A percentile compares a stretch with the other conserved stretches of the same genome.
phyloP scores from a whole-genome alignment of 1,140 invertebrate species.

The Trypoxylus dichotomus region DNA sequence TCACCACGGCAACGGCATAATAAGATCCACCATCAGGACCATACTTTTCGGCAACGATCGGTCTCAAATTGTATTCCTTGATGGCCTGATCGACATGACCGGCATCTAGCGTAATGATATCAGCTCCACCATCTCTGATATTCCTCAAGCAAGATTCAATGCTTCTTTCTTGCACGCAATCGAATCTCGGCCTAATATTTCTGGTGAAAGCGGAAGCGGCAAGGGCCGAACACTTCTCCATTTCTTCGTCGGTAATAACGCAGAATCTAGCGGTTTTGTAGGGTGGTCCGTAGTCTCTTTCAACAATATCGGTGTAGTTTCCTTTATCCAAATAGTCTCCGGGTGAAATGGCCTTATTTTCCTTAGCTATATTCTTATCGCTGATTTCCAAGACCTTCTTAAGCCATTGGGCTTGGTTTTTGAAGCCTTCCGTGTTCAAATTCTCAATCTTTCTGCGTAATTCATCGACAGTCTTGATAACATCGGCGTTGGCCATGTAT shows the following conservation, averaged over 20 bases:
- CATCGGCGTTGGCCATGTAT: constrained; percentile 65
- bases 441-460: constrained; percentile 49
- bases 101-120: constrained; percentile 65
- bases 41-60: constrained; percentile 59
- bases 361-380: constrained; percentile 61
- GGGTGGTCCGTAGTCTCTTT: constrained; percentile 66
- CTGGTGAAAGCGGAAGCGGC: constrained; percentile 69
- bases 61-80: constrained; percentile 55
- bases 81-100: constrained; percentile 62
- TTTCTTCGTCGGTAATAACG: constrained; percentile 61
- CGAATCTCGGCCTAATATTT: constrained; percentile 70
- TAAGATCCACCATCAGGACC: constrained; percentile 53
- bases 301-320: constrained; percentile 79
- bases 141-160: constrained; percentile 68
- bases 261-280: constrained; percentile 62
- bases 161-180: constrained; percentile 62
- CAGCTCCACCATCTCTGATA: constrained; percentile 63
- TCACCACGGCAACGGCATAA: constrained; percentile 62
- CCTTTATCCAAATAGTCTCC: constrained; percentile 67
- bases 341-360: constrained; percentile 64
- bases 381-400: constrained; percentile 58
- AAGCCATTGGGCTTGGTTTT: constrained; percentile 56
- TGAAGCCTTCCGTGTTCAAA: constrained; percentile 54
- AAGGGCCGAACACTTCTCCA: constrained; percentile 69
- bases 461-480: constrained; percentile 56